These are phyloP conservation scores for Cyanoderma ruficeps DNA, from an alignment of 2,113 vertebrate genomes.

Conservation along the genomic window DNA sequence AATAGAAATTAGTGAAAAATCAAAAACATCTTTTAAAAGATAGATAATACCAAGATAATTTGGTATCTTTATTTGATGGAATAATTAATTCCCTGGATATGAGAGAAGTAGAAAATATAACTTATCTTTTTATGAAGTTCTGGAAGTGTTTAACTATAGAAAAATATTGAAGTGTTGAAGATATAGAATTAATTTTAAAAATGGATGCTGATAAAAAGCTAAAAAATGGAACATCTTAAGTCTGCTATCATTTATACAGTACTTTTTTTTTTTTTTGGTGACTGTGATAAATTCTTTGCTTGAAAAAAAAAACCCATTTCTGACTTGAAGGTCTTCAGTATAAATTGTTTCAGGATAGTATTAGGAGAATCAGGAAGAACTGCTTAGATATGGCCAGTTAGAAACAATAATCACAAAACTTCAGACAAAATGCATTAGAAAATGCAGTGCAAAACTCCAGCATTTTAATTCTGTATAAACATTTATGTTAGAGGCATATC, in stretches of 20 bases:
- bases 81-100: background rate
- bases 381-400: background rate
- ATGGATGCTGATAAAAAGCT: background rate
- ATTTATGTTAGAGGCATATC: background rate
- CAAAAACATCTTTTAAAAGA: background rate
- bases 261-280: background rate
- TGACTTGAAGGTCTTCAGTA: background rate
- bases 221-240: rapidly evolving
- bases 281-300: background rate
- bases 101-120: background rate
- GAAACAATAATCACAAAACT: background rate
- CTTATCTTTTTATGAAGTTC: background rate
- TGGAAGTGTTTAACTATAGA: background rate
- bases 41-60: background rate
- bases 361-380: background rate
- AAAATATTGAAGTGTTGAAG: background rate
- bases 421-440: background rate
- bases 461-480: background rate
- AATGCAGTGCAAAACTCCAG: background rate
- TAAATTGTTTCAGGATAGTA: background rate
- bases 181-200: background rate
- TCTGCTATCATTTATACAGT: background rate
- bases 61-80: background rate
- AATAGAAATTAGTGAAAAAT: background rate
- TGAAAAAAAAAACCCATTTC: background rate